Percentiles rank a stretch among this genome's conserved stretches.
phyloP scores from a whole-genome alignment of 2,113 vertebrate species.

The Damaliscus lunatus region DNA sequence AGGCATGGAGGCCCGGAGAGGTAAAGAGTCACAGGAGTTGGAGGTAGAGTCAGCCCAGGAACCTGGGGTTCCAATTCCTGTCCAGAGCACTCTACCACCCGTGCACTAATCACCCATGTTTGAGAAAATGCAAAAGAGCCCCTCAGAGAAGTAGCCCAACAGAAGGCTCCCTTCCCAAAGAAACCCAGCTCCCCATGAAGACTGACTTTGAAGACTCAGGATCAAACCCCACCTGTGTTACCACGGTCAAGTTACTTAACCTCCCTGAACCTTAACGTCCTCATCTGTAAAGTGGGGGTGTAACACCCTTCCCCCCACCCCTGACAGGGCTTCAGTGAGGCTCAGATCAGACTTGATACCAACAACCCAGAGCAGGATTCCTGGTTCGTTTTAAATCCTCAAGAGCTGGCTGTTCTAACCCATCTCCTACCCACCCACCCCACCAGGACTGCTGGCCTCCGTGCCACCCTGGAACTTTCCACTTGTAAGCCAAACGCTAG shows the following conservation, averaged over 20 bases:
- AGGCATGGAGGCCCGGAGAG: neutral
- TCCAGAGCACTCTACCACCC: neutral
- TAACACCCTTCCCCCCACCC: accelerated
- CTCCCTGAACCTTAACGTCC: neutral
- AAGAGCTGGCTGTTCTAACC: neutral
- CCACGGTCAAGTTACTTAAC: neutral
- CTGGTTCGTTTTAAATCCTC: neutral
- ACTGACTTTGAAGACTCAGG: neutral
- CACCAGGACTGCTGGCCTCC: neutral
- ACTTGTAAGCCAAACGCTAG: neutral
- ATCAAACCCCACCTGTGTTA: neutral
- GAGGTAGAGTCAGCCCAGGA: neutral
- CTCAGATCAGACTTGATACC: neutral
- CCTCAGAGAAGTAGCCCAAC: neutral
- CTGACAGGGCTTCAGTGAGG: neutral
- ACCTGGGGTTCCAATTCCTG: neutral
- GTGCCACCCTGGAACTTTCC: neutral
- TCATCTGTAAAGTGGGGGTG: neutral
- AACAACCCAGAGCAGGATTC: neutral
- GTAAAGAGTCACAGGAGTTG: neutral
- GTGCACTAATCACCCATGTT: too few species aligned
- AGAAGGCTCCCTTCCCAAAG: neutral
- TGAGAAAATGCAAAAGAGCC: neutral
- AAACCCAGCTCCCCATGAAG: neutral
- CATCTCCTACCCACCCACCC: neutral